Percentiles rank a stretch among this genome's conserved stretches.
phyloP scores from a whole-genome alignment of 2,113 vertebrate genomes.

The Anguilla japonica region DNA sequence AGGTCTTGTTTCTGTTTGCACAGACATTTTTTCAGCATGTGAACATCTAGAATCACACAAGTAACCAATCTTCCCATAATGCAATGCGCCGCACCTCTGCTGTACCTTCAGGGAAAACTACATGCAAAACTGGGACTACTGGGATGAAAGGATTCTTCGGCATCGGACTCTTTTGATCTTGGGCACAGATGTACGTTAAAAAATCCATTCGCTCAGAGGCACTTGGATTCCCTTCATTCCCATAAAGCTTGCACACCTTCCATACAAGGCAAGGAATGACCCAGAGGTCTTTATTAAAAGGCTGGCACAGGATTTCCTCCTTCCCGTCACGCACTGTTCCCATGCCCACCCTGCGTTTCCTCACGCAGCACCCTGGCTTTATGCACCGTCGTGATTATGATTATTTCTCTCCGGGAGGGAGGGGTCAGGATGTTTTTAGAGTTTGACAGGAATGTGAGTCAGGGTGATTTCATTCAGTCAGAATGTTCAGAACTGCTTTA shows the following conservation, averaged over 20 bases:
- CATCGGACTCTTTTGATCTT: conserved; percentile 11
- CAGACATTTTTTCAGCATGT: neutral
- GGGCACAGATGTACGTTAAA: conserved; percentile 33
- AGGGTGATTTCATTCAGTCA: neutral
- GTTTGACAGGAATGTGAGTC: neutral
- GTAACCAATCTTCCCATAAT: neutral
- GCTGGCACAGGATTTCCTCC: conserved; percentile 50
- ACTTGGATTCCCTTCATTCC: conserved; percentile 62
- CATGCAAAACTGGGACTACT: neutral
- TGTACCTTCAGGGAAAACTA: neutral
- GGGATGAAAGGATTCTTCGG: conserved; percentile 15
- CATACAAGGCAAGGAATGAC: conserved; percentile 60
- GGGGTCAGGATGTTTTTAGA: neutral
- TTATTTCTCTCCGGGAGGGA: neutral
- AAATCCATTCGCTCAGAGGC: conserved; percentile 46
- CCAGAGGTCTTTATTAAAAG: conserved; percentile 45
- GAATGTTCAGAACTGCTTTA: neutral
- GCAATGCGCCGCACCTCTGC: neutral
- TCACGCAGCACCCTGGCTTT: conserved; percentile 7
- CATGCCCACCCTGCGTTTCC: conserved; percentile 28
- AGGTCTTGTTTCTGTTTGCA: conserved; percentile 12
- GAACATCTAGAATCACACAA: conserved; percentile 25
- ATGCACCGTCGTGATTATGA: neutral
- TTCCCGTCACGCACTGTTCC: conserved; percentile 25
- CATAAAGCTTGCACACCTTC: conserved; percentile 40